A percentile compares a stretch with the other conserved stretches of the same genome.
phyloP scores from a whole-genome alignment of 1,140 invertebrate species.

The Heterodera schachtii region DNA sequence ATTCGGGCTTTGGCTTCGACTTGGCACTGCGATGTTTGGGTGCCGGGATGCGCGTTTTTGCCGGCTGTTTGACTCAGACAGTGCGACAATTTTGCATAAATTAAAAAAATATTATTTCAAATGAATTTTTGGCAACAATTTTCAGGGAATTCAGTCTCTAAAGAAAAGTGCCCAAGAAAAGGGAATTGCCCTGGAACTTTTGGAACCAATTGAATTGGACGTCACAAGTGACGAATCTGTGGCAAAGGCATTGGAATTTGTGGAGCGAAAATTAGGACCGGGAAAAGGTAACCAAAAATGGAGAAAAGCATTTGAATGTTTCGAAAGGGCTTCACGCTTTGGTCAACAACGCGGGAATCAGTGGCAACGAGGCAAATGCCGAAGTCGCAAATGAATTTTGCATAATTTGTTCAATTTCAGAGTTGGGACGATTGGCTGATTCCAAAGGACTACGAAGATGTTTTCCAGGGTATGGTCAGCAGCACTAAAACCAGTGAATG shows the following conservation, averaged over 20 bases:
- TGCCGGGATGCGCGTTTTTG: slow-evolving; percentile 52
- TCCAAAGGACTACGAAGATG: slow-evolving; percentile 37
- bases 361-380: slow-evolving; percentile 21
- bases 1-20: slow-evolving; percentile 40
- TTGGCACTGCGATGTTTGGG: slow-evolving; percentile 41
- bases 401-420: slow-evolving; percentile 1
- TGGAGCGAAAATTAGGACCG: slow-evolving; percentile 22
- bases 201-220: slow-evolving; percentile 39
- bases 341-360: slow-evolving; percentile 48
- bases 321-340: slow-evolving; percentile 31
- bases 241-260: slow-evolving; percentile 40
- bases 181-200: slow-evolving; percentile 19
- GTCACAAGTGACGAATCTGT: slow-evolving; percentile 42
- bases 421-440: slow-evolving; percentile 44
- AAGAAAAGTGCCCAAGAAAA: slow-evolving; percentile 25
- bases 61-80: slow-evolving; percentile 42
- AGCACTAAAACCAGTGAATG: too few relatives aligned
- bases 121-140: neutral
- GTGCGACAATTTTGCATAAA: slow-evolving; percentile 5
- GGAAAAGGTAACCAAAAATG: neutral
- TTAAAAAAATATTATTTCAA: too few relatives aligned
- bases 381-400: neutral
- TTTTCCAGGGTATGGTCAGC: slow-evolving; percentile 24
- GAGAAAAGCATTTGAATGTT: neutral
- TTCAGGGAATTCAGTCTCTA: slow-evolving; percentile 8